Conservation (phyloP, 2,113 vertebrate genomes). For the human (Homo sapiens) region GRCh38 chr7:123850501-123851000, state of each 20-base stretch:
- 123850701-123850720: background rate
- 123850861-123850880: background rate
- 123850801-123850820: background rate
- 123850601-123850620: background rate
- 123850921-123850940: slow-evolving; percentile 11
- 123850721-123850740: background rate
- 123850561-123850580: background rate
- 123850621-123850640: background rate
- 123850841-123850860: background rate
- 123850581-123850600: background rate
- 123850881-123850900: background rate
- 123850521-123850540: background rate
- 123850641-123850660: background rate
- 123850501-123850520: too few species aligned
- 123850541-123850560: background rate
- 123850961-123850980: background rate
- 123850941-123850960: background rate
- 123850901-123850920: background rate
- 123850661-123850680: background rate
- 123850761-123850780: background rate
- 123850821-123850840: background rate
- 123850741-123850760: background rate
- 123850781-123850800: background rate
- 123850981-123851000: background rate
- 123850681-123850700: background rate